Evolutionary conservation across 2,113 vertebrate species (phyloP).

Genomic region (Dascyllus trimaculatus): DNA sequence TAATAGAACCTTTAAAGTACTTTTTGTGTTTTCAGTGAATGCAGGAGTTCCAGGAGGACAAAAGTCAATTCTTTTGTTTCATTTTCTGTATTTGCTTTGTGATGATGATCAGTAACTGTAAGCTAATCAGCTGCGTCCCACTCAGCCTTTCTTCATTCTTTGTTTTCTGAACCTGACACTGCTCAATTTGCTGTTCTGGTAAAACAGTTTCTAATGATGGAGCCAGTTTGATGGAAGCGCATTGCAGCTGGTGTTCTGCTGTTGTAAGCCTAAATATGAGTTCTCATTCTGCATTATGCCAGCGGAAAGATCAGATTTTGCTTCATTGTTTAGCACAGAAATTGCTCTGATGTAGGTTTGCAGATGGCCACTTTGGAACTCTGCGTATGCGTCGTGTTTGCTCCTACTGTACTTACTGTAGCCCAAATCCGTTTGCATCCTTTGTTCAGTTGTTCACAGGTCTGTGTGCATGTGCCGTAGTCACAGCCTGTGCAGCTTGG

Average conservation of each 20-base stretch:
- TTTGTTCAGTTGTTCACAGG: constrained; percentile 28
- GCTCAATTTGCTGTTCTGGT: constrained; percentile 39
- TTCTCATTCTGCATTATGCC: constrained; percentile 19
- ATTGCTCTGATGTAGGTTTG: constrained; percentile 10
- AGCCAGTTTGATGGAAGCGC: constrained; percentile 24
- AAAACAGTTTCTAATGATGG: constrained; percentile 30
- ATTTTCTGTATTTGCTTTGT: background rate
- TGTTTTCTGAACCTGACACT: constrained; percentile 58
- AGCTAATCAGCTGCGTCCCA: constrained; percentile 44
- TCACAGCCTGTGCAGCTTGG: constrained; percentile 33
- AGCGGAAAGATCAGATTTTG: constrained; percentile 37
- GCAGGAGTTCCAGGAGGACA: background rate
- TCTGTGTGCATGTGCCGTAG: constrained; percentile 4
- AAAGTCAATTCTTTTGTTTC: background rate
- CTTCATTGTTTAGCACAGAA: constrained; percentile 18
- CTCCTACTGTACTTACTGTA: constrained; percentile 12
- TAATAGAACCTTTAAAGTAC: no score
- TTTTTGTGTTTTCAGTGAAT: background rate
- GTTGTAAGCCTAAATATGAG: constrained; percentile 48
- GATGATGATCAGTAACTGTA: constrained; percentile 36
- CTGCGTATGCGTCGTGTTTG: background rate
- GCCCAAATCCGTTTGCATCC: constrained; percentile 22
- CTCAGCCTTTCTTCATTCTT: constrained; percentile 44
- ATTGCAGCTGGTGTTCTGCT: constrained; percentile 51
- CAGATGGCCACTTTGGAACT: constrained; percentile 12